A percentile compares a stretch with the other conserved stretches of the same genome.
Evolutionary conservation across 2,888 invertebrate genomes (phyloP).

Genomic region (Heliconius erato): DNA sequence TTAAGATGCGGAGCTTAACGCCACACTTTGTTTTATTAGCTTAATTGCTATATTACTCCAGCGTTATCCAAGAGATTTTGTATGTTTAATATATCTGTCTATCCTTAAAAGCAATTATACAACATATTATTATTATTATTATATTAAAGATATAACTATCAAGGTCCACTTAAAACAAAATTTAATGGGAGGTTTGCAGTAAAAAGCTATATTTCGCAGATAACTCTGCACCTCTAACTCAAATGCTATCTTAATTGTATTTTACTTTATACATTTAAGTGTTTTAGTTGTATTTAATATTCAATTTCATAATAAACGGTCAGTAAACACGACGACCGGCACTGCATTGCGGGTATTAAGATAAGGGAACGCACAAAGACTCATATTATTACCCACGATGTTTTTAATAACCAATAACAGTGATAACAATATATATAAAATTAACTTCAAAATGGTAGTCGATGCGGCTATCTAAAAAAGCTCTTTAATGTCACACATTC

Average conservation of each 20-base stretch:
- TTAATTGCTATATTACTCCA: neutral
- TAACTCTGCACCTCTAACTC: conserved; percentile 18
- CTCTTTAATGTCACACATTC: conserved; percentile 17
- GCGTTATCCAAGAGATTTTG: neutral
- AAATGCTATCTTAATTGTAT: conserved; percentile 25
- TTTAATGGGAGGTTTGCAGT: conserved; percentile 18
- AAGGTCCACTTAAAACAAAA: conserved; percentile 13
- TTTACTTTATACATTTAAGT: conserved; percentile 28
- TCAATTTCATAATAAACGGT: conserved; percentile 31
- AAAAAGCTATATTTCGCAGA: conserved; percentile 10
- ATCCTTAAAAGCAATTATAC: conserved; percentile 1
- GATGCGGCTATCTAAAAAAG: conserved; percentile 22
- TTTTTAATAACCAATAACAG: conserved; percentile 38
- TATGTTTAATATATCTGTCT: neutral
- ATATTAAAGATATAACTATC: neutral
- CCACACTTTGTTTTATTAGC: neutral
- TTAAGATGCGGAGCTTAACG: neutral
- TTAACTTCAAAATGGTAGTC: conserved; percentile 25
- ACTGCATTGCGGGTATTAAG: conserved; percentile 34
- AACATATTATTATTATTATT: conserved; percentile 8
- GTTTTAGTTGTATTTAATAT: conserved; percentile 30
- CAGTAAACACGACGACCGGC: conserved; percentile 29
- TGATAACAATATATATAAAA: conserved; percentile 32
- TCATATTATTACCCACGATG: conserved; percentile 27
- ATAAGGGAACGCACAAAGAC: conserved; percentile 31